phyloP scores from a whole-genome alignment of 2,888 invertebrate genomes.

The Homarus gammarus region DNA sequence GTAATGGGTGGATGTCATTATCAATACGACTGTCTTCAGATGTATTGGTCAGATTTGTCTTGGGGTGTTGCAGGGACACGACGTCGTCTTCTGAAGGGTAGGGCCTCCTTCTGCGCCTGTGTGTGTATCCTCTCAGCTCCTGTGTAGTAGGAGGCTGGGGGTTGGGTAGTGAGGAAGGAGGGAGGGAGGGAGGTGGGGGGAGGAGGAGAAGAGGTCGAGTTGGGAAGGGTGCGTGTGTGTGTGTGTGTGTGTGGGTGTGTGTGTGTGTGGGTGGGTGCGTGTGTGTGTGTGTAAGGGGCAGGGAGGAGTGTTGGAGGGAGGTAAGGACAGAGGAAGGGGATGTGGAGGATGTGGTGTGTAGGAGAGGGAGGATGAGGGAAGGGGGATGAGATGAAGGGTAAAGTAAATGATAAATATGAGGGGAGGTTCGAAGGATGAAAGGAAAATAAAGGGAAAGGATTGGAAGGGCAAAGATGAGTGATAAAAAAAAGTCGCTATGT shows the following conservation, averaged over 20 bases:
- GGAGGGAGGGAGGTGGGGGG: neutral
- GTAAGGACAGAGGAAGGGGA: neutral
- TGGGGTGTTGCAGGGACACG: conserved; percentile 13
- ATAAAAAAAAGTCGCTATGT: neutral
- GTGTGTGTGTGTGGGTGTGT: no score
- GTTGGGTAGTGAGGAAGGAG: neutral
- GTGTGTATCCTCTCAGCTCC: neutral
- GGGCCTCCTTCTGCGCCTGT: conserved; percentile 32
- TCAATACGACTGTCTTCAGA: conserved; percentile 53
- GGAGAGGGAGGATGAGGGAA: neutral
- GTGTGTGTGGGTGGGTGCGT: no score
- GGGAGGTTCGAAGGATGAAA: neutral
- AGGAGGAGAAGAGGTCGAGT: no score
- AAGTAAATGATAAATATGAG: neutral
- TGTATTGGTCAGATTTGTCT: conserved; percentile 57
- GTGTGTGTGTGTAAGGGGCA: no score
- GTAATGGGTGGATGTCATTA: conserved; percentile 61
- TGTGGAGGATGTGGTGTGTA: neutral
- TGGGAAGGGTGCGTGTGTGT: no score
- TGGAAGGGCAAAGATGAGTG: neutral
- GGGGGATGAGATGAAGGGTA: neutral
- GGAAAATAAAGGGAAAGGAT: neutral
- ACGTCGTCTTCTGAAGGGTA: neutral
- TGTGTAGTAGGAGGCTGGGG: neutral
- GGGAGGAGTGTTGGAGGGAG: neutral